Evolutionary conservation across 1,140 invertebrate species (phyloP).

Genomic region (Theocolax elegans): DNA sequence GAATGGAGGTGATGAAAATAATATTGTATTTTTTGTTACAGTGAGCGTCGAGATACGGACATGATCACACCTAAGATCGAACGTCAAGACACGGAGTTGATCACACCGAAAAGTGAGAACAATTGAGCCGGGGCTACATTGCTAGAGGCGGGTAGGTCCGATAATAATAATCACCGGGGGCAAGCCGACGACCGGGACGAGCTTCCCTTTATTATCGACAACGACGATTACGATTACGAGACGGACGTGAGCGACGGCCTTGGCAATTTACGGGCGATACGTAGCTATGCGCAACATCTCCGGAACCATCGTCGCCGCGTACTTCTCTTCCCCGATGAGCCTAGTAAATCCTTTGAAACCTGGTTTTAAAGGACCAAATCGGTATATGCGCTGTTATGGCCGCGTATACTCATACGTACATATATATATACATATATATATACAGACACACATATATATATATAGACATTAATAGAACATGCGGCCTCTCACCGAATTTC

Average conservation of each 20-base stretch:
- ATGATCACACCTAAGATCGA: no score
- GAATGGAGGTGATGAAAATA: no score
- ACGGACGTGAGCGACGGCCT: constrained; percentile 40
- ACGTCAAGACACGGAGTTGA: constrained; percentile 47
- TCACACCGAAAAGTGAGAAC: constrained; percentile 60
- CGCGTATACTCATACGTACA: no score
- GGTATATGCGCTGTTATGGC: no score
- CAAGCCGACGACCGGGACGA: not conserved
- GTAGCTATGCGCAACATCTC: constrained; percentile 53
- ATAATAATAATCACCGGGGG: not conserved
- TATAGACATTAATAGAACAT: no score
- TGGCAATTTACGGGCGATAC: constrained; percentile 53
- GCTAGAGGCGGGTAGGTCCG: no score
- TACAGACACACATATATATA: no score
- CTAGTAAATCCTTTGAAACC: no score
- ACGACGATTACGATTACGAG: constrained; percentile 39
- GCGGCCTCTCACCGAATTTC: no score
- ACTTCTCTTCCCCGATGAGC: no score
- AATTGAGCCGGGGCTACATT: constrained; percentile 59
- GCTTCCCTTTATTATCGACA: not conserved
- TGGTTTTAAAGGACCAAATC: no score
- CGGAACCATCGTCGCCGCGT: constrained; percentile 48
- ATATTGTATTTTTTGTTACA: constrained; percentile 52
- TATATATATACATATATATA: no score
- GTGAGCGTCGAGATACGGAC: constrained; percentile 64